Evolutionary conservation across 2,113 vertebrate species (phyloP).

Genomic region (Enhydra lutris): DNA sequence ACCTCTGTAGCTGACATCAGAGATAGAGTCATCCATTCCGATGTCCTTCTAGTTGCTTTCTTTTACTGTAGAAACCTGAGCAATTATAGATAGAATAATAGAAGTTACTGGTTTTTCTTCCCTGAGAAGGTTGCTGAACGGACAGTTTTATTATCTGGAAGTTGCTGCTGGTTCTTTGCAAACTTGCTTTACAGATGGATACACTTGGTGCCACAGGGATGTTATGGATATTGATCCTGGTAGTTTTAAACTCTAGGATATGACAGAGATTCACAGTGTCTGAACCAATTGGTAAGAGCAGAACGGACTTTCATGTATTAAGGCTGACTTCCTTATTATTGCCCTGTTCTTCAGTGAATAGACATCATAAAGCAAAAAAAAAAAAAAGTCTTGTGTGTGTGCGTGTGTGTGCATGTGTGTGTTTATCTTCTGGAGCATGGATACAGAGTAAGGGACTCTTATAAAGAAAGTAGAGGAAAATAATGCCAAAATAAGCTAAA

Average conservation of each 20-base stretch:
- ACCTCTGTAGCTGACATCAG: background rate
- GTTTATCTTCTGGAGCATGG: background rate
- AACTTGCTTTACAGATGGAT: background rate
- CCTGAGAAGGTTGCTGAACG: background rate
- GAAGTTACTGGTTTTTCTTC: background rate
- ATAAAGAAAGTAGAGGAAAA: background rate
- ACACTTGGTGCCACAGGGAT: background rate
- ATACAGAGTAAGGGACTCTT: background rate
- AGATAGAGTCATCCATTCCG: background rate
- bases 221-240: background rate
- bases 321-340: background rate
- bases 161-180: background rate
- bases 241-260: background rate
- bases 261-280: constrained; percentile 8
- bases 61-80: background rate
- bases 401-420: background rate
- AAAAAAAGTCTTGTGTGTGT: background rate
- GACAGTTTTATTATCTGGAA: background rate
- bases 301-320: background rate
- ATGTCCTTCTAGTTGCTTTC: background rate
- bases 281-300: background rate
- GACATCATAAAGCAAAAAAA: background rate
- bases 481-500: background rate
- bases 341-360: background rate
- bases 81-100: background rate